These are phyloP conservation scores for Poeciliopsis paucimaculata DNA, from an alignment of 2,797 vertebrate genomes.

Conservation along the genomic window DNA sequence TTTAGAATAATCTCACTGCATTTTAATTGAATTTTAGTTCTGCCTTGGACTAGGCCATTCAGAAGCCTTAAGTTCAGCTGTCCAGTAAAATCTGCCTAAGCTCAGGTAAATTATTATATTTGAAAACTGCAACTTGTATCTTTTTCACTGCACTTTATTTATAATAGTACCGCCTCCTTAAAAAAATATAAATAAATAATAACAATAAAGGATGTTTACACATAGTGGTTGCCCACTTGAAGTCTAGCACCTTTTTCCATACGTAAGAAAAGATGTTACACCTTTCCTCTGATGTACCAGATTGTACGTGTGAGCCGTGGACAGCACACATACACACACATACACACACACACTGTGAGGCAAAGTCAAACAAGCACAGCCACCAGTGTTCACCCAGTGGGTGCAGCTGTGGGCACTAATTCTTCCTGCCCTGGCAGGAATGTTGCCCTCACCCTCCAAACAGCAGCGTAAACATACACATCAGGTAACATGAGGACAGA, in stretches of 20 bases:
- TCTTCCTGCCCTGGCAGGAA: conserved; percentile 55
- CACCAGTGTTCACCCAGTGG: conserved; percentile 12
- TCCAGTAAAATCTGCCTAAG: background rate
- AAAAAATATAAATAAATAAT: background rate
- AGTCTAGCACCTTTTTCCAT: background rate
- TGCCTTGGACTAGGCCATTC: background rate
- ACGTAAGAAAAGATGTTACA: background rate
- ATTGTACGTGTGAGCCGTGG: background rate
- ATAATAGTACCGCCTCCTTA: background rate
- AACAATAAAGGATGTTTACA: background rate
- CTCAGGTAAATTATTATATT: background rate
- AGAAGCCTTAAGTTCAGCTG: background rate
- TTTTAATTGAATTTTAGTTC: background rate
- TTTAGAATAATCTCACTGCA: background rate
- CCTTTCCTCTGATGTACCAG: background rate
- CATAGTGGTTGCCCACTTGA: background rate
- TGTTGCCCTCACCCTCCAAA: conserved; percentile 37
- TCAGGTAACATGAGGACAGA: conserved; percentile 8
- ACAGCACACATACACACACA: background rate
- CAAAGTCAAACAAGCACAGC: background rate
- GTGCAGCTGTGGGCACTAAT: conserved; percentile 42
- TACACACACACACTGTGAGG: background rate
- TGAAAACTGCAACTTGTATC: background rate
- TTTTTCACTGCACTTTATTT: background rate
- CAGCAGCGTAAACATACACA: conserved; percentile 23